Conservation (phyloP, 2,797 vertebrate genomes). For the Hippopotamyrus pictus region DNA sequence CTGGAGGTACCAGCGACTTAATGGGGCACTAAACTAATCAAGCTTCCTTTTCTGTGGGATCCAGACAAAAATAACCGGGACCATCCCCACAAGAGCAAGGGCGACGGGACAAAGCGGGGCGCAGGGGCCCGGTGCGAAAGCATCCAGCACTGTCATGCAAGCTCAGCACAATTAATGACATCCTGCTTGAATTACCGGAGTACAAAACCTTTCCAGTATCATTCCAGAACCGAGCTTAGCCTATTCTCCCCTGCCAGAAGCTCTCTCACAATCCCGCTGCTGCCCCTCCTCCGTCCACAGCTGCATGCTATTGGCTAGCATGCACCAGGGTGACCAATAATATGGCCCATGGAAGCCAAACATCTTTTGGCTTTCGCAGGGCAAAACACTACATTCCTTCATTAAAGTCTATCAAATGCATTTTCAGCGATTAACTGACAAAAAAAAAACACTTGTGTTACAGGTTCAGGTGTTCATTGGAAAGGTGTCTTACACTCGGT, state of each 20-base stretch:
- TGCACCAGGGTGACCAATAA: neutral
- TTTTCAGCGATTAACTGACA: neutral
- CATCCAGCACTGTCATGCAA: conserved; percentile 15
- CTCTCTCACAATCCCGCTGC: conserved; percentile 6
- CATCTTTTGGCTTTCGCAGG: neutral
- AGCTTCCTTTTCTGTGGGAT: neutral
- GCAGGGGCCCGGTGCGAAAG: neutral
- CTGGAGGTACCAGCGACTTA: conserved; percentile 13
- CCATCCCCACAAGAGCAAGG: conserved; percentile 18
- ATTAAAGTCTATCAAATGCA: neutral
- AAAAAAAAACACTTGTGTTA: neutral
- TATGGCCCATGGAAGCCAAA: neutral
- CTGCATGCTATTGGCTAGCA: neutral
- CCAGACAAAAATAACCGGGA: conserved; percentile 23
- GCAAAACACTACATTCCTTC: neutral
- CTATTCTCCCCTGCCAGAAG: conserved; percentile 28
- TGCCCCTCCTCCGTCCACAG: neutral
- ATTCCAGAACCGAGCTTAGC: conserved; percentile 21
- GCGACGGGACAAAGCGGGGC: neutral
- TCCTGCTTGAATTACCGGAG: conserved; percentile 20
- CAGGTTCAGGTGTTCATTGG: neutral
- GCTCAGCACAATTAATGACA: conserved; percentile 16
- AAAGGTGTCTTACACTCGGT: neutral
- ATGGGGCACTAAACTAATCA: neutral
- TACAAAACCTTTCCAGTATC: conserved; percentile 33